These are phyloP conservation scores for Anhinga rufa DNA, from an alignment of 2,113 vertebrate genomes.

Conservation along the genomic window DNA sequence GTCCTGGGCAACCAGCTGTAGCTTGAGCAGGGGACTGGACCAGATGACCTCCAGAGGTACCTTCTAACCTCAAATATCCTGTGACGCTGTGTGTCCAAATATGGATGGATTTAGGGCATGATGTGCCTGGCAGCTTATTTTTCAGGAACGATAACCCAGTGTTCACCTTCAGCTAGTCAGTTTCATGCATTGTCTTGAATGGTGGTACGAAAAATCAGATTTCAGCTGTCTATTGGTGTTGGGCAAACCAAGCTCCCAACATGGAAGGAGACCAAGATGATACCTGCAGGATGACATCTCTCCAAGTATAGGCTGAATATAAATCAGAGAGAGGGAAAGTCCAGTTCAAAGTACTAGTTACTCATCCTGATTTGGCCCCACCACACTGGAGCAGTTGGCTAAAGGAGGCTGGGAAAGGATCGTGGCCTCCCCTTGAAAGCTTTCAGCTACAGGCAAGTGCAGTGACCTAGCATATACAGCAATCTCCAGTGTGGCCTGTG, in stretches of 20 bases:
- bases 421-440: background rate
- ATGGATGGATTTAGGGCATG: background rate
- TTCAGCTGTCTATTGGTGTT: background rate
- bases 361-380: background rate
- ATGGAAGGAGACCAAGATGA: background rate
- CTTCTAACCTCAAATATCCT: background rate
- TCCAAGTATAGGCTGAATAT: background rate
- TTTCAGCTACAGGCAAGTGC: background rate
- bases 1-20: background rate
- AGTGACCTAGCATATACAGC: background rate
- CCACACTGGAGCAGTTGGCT: no score
- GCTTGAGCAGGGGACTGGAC: background rate
- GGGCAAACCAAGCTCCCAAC: background rate
- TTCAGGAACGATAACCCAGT: background rate
- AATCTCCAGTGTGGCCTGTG: background rate
- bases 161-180: background rate
- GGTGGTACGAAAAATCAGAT: background rate
- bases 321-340: background rate
- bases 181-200: background rate
- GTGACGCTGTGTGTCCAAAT: background rate
- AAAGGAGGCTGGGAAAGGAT: background rate
- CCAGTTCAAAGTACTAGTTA: background rate
- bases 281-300: background rate
- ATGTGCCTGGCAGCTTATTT: background rate
- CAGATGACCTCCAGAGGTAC: background rate